A percentile compares a stretch with the other conserved stretches of the same genome.
These are phyloP conservation scores for Eurytoma adleriae DNA, from an alignment of 2,888 invertebrate genomes.

Conservation along the genomic window DNA sequence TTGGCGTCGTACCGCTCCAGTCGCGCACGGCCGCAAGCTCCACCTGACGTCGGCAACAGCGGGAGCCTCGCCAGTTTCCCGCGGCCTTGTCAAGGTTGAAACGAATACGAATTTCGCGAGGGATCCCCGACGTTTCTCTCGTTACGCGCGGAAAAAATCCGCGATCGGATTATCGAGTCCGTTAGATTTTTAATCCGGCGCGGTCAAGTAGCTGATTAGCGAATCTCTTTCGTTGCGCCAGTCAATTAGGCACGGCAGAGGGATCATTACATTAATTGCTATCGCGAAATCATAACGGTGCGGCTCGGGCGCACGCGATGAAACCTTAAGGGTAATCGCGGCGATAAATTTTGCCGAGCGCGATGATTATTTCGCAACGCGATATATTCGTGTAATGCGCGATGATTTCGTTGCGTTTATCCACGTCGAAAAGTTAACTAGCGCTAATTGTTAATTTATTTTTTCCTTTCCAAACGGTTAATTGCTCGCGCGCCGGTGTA, in stretches of 20 bases:
- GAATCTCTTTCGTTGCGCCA: neutral
- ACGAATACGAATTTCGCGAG: too few species aligned
- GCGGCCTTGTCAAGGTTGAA: constrained; percentile 45
- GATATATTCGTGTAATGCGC: neutral
- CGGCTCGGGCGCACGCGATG: neutral
- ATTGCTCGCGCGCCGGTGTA: neutral
- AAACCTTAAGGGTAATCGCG: constrained; percentile 7
- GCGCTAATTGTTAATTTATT: constrained; percentile 6
- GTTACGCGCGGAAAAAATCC: too few species aligned
- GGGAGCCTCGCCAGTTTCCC: neutral
- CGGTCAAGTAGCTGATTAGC: neutral
- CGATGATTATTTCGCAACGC: constrained; percentile 25
- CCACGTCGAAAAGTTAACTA: neutral
- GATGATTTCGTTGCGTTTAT: constrained; percentile 16
- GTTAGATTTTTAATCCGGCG: neutral
- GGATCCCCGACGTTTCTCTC: too few species aligned
- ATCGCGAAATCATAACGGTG: constrained; percentile 40
- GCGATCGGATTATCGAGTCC: too few species aligned
- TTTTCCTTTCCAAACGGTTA: neutral
- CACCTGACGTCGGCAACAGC: constrained; percentile 33
- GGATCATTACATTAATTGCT: constrained; percentile 22
- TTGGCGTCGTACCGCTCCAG: constrained; percentile 44
- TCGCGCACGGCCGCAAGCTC: neutral
- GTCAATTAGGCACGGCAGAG: neutral
- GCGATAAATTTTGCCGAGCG: neutral